Conservation (phyloP, 2,797 vertebrate genomes). For the Sarcophilus harrisii region DNA sequence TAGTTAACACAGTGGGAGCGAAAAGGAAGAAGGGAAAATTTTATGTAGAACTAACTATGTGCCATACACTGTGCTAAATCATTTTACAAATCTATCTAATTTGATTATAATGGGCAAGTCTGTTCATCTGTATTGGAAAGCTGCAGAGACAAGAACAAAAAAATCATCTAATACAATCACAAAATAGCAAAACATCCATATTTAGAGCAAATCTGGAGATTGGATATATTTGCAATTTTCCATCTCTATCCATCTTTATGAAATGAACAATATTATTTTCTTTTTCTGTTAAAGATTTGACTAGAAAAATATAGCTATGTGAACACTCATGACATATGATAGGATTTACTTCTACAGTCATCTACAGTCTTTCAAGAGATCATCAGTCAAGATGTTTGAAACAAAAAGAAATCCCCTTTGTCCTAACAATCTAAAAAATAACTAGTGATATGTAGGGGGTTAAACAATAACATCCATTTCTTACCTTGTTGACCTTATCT, state of each 20-base stretch:
- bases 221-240: background rate
- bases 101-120: background rate
- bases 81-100: background rate
- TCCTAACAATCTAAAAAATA: background rate
- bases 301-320: background rate
- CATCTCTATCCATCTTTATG: background rate
- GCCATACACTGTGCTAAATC: background rate
- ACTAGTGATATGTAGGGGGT: background rate
- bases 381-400: background rate
- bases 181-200: background rate
- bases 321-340: constrained; percentile 2
- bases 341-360: background rate
- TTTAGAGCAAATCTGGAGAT: background rate
- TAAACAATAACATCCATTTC: background rate
- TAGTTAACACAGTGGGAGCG: background rate
- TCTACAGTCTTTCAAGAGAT: background rate
- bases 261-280: background rate
- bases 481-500: background rate
- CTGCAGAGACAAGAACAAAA: background rate
- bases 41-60: background rate
- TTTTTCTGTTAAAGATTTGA: background rate
- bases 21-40: background rate
- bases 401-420: background rate
- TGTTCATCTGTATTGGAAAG: background rate
- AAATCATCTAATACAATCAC: background rate